A percentile compares a stretch with the other conserved stretches of the same genome.
phyloP scores from a whole-genome alignment of 1,140 invertebrate genomes.

The Drosophila arawakana region DNA sequence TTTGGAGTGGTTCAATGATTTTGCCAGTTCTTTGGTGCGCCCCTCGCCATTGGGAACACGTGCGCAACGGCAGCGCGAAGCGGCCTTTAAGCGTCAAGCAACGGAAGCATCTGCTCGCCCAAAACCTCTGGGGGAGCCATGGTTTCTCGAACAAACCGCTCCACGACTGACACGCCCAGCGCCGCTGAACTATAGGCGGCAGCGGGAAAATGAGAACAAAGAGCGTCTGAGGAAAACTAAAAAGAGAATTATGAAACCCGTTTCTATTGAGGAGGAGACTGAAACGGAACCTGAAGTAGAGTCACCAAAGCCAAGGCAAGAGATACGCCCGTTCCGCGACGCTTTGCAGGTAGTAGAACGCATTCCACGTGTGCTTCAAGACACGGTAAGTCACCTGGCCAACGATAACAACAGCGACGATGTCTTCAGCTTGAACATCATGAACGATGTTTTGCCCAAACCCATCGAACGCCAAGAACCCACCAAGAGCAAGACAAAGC shows the following conservation, averaged over 20 bases:
- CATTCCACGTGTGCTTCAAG: constrained; percentile 67
- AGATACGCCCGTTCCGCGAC: constrained; percentile 60
- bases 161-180: constrained; percentile 55
- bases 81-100: constrained; percentile 34
- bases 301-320: constrained; percentile 4
- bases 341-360: constrained; percentile 67
- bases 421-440: constrained; percentile 69
- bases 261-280: constrained; percentile 22
- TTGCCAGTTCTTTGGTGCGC: constrained; percentile 64
- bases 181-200: constrained; percentile 35
- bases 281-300: constrained; percentile 1
- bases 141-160: constrained; percentile 58
- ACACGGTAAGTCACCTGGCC: constrained; percentile 64
- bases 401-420: constrained; percentile 50
- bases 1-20: constrained; percentile 78
- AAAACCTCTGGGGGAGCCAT: constrained; percentile 45
- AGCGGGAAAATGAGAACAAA: constrained; percentile 8
- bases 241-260: constrained; percentile 31
- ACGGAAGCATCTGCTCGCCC: constrained; percentile 20
- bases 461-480: constrained; percentile 25
- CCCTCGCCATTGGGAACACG: constrained; percentile 67
- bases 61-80: constrained; percentile 35
- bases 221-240: constrained; percentile 28
- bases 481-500: too few species aligned
- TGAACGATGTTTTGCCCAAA: constrained; percentile 53